Conservation (phyloP, 1,140 invertebrate species). For the Diprion similis region DNA sequence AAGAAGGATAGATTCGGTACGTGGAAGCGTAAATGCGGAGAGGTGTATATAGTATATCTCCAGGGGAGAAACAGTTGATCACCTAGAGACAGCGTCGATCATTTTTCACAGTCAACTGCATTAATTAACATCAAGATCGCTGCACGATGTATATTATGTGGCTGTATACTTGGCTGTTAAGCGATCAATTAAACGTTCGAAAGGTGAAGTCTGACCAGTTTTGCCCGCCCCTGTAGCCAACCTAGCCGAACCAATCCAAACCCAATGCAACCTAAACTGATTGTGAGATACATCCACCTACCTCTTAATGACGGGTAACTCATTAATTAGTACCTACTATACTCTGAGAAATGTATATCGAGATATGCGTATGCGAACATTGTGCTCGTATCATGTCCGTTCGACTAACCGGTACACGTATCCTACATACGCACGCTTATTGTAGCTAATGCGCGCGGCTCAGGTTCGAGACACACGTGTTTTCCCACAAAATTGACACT, state of each 20-base stretch:
- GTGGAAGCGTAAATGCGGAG: neutral
- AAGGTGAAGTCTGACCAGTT: neutral
- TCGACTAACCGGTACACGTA: neutral
- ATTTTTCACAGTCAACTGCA: constrained; percentile 7
- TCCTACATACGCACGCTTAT: neutral
- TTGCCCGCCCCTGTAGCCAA: constrained; percentile 6
- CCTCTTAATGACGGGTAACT: neutral
- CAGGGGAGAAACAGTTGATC: neutral
- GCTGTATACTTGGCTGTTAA: neutral
- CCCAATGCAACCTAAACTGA: neutral
- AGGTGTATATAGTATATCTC: neutral
- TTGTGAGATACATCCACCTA: constrained; percentile 5
- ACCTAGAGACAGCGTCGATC: constrained; percentile 3
- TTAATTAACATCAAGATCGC: constrained; percentile 8
- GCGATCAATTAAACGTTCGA: constrained; percentile 7
- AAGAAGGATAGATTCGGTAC: neutral
- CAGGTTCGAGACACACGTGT: too few species aligned
- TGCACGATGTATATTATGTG: neutral
- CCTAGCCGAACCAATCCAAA: neutral
- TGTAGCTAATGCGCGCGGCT: too few species aligned
- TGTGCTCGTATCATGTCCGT: neutral
- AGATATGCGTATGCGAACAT: neutral
- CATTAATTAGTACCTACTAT: constrained; percentile 1
- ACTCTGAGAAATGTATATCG: neutral
- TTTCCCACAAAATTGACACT: too few species aligned